Evolutionary conservation across 2,113 vertebrate genomes (phyloP).

Genomic region (Elanus axillaris): DNA sequence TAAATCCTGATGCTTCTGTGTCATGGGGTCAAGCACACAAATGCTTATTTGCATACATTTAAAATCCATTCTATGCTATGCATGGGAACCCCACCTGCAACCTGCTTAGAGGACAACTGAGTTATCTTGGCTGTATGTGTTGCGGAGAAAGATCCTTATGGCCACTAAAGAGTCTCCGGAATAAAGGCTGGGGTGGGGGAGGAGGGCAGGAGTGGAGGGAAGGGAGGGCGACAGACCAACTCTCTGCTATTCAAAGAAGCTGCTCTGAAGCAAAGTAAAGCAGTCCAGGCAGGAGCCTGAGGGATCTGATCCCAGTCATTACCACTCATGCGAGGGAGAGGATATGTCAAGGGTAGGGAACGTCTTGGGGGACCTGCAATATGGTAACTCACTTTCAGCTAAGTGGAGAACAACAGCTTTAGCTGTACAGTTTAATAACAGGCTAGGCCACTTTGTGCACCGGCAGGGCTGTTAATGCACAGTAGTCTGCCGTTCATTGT

Average conservation of each 20-base stretch:
- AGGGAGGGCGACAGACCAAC: background rate
- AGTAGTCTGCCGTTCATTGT: constrained; percentile 55
- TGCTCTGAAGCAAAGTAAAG: constrained; percentile 6
- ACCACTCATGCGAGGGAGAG: constrained; percentile 50
- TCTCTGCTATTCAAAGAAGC: background rate
- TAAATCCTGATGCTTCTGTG: constrained; percentile 13
- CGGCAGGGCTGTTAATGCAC: constrained; percentile 58
- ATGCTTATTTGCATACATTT: constrained; percentile 22
- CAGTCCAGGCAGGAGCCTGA: constrained; percentile 11
- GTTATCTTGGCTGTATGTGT: background rate
- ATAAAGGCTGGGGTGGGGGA: background rate
- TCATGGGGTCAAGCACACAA: background rate
- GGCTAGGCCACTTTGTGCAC: constrained; percentile 52
- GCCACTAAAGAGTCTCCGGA: background rate
- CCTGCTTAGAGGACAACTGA: constrained; percentile 1
- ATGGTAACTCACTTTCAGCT: constrained; percentile 67
- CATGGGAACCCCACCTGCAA: constrained; percentile 14
- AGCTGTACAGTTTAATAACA: constrained; percentile 64
- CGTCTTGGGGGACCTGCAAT: constrained; percentile 59
- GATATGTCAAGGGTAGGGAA: constrained; percentile 66
- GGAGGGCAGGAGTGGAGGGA: background rate
- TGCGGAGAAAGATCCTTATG: background rate
- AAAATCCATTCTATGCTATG: background rate
- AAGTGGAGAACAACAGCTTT: constrained; percentile 65
- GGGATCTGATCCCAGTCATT: constrained; percentile 55